phyloP scores from a whole-genome alignment of 2,113 vertebrate genomes.

The Acanthisitta chloris region DNA sequence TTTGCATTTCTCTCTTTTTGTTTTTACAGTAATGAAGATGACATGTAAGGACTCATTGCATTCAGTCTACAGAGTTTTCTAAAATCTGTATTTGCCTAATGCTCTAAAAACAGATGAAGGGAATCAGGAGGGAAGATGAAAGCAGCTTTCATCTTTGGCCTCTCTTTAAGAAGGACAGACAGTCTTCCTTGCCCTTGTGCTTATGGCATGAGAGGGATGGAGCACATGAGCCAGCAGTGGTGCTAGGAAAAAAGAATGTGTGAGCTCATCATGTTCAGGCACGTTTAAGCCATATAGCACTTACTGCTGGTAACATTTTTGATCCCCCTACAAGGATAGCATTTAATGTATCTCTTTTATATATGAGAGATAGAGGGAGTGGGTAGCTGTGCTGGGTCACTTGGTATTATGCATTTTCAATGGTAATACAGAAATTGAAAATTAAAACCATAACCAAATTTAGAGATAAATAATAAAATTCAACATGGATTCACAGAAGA shows the following conservation, averaged over 20 bases:
- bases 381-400: not conserved
- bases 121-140: not conserved
- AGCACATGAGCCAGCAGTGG: not conserved
- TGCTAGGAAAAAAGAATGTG: not conserved
- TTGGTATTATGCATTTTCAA: not conserved
- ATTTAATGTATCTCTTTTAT: not conserved
- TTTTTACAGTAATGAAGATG: not conserved
- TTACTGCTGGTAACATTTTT: not conserved
- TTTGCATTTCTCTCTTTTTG: not conserved
- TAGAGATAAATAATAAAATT: not conserved
- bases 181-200: not conserved
- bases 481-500: not conserved
- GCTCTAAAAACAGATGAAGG: not conserved
- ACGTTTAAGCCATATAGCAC: not conserved
- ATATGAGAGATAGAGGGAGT: not conserved
- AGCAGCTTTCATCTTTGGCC: not conserved
- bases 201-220: not conserved
- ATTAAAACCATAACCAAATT: not conserved
- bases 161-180: not conserved
- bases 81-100: not conserved
- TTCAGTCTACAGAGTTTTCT: not conserved
- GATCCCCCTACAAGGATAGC: not conserved
- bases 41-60: not conserved
- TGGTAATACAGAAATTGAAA: not conserved
- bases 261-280: not conserved